Evolutionary conservation across 2,113 vertebrate species (phyloP), one percentile per base, ranked within the genome.

Genomic region (Empidonax traillii): DNA sequence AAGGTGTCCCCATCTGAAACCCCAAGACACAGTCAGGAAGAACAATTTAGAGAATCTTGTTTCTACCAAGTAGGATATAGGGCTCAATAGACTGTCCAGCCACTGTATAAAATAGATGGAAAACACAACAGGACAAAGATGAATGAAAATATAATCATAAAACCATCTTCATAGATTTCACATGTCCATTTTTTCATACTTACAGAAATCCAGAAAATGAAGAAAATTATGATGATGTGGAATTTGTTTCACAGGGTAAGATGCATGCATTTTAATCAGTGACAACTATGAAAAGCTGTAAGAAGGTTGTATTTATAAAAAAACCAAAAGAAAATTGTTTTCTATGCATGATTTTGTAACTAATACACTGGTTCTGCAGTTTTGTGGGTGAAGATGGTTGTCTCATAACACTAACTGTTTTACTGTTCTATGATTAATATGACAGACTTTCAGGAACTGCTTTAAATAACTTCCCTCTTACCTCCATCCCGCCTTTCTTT

Each of bases 171-270:
- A 79, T 10, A 35, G 14, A 17, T 89, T 93, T 96, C 21, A 97
- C 14, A 20, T 90, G 44, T 93, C 79, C 25, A 7, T 2, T 66
- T 90, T 93, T 96, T 96, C 37, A 21, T 93, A 24, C 83, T 97
- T 97, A 91, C 93, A 98, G 98, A 94, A 89, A 35, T 47, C 44
- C 92, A 65, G 97, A 95, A 47, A 96, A 81, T 92, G 98, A 99
- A 53, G 98, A 99, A 43, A 98, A 95, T 87, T 99, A 99, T 58
- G 99, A 99, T 91, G 98, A 98, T 4, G 85, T 98, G 58, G 97
- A 96, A 41, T 96, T 97, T 49, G 31, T 82, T 79, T 92, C 95
- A 63, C 95, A 93, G 37, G 97, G 98, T 98, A 98, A 97, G 96
- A 51, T 43, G 33, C 22, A 43, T 67, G 21, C 5, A 10, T 79